Conservation (phyloP, 2,113 vertebrate genomes). For the Melanostigma gelatinosum region DNA sequence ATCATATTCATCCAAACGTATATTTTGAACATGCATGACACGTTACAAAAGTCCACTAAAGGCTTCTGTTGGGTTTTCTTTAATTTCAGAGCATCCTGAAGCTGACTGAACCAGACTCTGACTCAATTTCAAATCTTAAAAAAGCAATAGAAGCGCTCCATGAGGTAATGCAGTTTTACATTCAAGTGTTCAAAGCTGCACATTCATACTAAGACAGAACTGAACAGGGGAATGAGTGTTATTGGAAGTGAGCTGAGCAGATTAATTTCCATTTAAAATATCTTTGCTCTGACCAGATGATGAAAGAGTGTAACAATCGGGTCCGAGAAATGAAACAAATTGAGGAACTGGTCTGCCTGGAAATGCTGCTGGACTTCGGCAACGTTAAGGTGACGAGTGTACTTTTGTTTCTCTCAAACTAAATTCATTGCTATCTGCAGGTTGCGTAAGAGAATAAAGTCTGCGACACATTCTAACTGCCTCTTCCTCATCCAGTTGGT, state of each 20-base stretch:
- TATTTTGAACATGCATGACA: neutral
- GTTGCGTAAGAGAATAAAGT: neutral
- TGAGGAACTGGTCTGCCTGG: constrained; percentile 82
- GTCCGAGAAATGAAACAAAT: constrained; percentile 81
- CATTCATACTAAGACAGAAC: neutral
- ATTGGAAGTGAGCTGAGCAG: neutral
- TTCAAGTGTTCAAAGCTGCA: neutral
- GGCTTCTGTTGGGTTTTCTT: neutral
- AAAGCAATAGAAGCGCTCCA: constrained; percentile 76
- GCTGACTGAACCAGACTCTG: constrained; percentile 53
- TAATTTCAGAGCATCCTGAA: constrained; percentile 80
- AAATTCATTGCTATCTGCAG: neutral
- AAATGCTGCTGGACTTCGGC: constrained; percentile 80
- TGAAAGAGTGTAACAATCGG: constrained; percentile 74
- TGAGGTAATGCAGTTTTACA: constrained; percentile 64
- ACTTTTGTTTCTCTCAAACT: neutral
- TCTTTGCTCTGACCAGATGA: constrained; percentile 71
- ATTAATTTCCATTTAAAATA: neutral
- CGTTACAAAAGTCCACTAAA: neutral
- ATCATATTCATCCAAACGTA: neutral
- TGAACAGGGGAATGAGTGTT: neutral
- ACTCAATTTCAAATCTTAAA: constrained; percentile 49
- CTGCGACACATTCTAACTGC: neutral
- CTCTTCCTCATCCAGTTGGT: constrained; percentile 65
- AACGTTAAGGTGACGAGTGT: constrained; percentile 77